Evolutionary conservation across 2,888 invertebrate genomes (phyloP).

Genomic region (Lithophane socia): DNA sequence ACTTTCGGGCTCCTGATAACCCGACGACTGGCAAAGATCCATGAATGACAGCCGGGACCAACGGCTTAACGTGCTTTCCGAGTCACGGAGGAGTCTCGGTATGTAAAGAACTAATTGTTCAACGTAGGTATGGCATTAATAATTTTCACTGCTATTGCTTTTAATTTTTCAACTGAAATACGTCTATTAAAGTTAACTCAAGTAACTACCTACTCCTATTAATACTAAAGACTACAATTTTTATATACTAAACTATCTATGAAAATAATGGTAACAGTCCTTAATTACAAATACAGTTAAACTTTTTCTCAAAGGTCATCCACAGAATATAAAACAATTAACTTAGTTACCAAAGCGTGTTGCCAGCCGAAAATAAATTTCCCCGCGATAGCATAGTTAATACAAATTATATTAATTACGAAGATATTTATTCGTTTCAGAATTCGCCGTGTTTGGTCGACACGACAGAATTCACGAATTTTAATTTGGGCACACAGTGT

Average conservation of each 20-base stretch:
- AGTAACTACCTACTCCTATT: neutral
- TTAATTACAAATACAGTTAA: neutral
- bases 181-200: neutral
- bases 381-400: conserved; percentile 65
- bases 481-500: conserved; percentile 85
- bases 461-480: conserved; percentile 85
- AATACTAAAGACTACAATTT: neutral
- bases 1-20: too few relatives aligned
- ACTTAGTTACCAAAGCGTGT: conserved; percentile 60
- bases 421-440: conserved; percentile 75
- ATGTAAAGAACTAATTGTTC: too few relatives aligned
- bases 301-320: conserved; percentile 24
- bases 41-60: too few relatives aligned
- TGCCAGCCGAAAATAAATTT: conserved; percentile 56
- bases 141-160: neutral
- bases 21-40: too few relatives aligned
- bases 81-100: too few relatives aligned
- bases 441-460: conserved; percentile 69
- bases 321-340: conserved; percentile 28
- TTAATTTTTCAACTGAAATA: neutral
- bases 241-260: neutral
- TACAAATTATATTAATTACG: conserved; percentile 82
- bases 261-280: neutral
- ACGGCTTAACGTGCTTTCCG: too few relatives aligned
- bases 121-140: neutral